These are phyloP conservation scores for Sitobion miscanthi DNA, from an alignment of 1,140 invertebrate genomes.

Conservation along the genomic window DNA sequence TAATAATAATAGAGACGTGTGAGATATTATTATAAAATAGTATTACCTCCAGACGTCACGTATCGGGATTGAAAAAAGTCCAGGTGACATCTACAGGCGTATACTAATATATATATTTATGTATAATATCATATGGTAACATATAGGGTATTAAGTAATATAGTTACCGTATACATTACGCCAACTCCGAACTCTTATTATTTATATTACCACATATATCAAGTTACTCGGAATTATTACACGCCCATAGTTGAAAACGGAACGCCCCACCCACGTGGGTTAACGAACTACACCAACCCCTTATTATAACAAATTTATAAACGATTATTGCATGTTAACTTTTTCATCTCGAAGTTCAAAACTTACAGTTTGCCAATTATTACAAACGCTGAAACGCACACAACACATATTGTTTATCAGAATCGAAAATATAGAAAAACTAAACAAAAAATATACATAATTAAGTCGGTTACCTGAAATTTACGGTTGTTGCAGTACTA, in stretches of 20 bases:
- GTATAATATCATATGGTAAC: not conserved
- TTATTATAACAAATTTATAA: not conserved
- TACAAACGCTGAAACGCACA: not conserved
- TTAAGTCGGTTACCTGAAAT: not conserved
- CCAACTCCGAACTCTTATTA: not conserved
- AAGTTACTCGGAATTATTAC: not conserved
- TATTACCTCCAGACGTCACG: not conserved
- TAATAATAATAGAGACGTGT: not conserved
- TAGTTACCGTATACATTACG: not conserved
- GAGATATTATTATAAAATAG: not conserved
- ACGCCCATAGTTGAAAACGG: not conserved
- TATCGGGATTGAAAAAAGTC: not conserved
- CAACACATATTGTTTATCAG: not conserved
- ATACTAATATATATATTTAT: conserved; percentile 1
- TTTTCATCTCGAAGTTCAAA: not conserved
- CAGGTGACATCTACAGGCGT: not conserved
- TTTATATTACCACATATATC: not conserved
- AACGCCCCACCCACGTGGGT: not conserved
- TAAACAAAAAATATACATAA: not conserved
- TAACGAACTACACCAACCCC: not conserved
- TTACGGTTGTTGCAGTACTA: not conserved
- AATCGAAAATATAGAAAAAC: not conserved
- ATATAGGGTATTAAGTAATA: not conserved
- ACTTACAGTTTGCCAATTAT: not conserved
- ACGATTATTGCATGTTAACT: not conserved